Evolutionary conservation across 2,113 vertebrate genomes (phyloP), one percentile per base, ranked within the genome.

Genomic region (Periophthalmus modestus): DNA sequence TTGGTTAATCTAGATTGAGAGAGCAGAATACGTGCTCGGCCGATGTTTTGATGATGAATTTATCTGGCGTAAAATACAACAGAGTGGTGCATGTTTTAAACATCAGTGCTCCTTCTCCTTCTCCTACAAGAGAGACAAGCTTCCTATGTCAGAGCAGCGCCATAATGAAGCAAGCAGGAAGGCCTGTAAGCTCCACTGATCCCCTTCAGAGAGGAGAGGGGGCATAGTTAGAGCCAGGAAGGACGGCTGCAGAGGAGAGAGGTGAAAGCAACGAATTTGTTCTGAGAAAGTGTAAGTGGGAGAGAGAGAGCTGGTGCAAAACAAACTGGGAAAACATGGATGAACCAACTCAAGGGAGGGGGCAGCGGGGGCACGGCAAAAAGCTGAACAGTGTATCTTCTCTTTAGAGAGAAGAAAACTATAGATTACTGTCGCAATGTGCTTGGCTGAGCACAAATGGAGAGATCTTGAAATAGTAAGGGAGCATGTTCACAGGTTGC

Each of bases 361-460:
- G 63, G 73, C 19, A 12, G 72, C 36, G 12, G 74, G 71, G 73
- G 71, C 39, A 61, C 65, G 74, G 68, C 72, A 73, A 78, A 80
- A 68, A 70, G 78, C 80, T 68, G 75, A 85, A 87, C 81, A 73
- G 55, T 80, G 61, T 78, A 85, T 86, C 74, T 82, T 87, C 68
- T 79, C 75, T 82, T 88, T 81, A 71, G 82, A 86, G 72, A 80
- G 78, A 81, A 80, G 77, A 81, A 88, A 87, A 86, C 81, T 80
- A 86, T 85, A 91, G 89, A 92, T 93, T 88, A 90, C 80, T 80
- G 80, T 81, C 80, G 84, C 83, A 90, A 83, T 89, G 85, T 89
- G 88, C 86, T 90, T 86, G 82, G 85, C 84, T 91, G 88, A 82
- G 77, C 91, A 88, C 81, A 91, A 90, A 91, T 82, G 81, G 83